Evolutionary conservation across 2,797 vertebrate genomes (phyloP).

Genomic region (Phrynocephalus vlangalii): DNA sequence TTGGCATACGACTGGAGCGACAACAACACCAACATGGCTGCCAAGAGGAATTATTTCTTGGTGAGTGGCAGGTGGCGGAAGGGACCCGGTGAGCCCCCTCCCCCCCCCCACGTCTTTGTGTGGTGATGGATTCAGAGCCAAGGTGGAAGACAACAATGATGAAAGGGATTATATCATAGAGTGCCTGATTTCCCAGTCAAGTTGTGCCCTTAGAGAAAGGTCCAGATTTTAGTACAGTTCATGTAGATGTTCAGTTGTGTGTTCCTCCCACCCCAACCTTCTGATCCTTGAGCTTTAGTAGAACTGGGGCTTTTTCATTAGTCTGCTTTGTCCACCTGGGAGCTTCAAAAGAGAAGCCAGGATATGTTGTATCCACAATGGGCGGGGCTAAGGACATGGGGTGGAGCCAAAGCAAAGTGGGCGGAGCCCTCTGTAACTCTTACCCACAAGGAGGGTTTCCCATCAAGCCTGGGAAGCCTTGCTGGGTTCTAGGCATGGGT

Average conservation of each 20-base stretch:
- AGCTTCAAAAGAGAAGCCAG: too few relatives aligned
- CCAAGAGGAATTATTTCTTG: slow-evolving; percentile 89
- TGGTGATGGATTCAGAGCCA: neutral
- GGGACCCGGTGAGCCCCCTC: neutral
- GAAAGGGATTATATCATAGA: neutral
- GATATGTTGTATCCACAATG: too few relatives aligned
- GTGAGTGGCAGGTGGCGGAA: slow-evolving; percentile 79
- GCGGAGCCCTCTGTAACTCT: too few relatives aligned
- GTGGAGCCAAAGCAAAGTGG: too few relatives aligned
- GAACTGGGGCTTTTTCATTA: neutral
- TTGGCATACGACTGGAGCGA: slow-evolving; percentile 97
- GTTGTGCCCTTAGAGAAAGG: neutral
- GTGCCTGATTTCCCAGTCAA: neutral
- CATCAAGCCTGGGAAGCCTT: too few relatives aligned
- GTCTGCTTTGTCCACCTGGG: too few relatives aligned
- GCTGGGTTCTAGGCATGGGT: too few relatives aligned
- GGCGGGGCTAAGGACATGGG: neutral
- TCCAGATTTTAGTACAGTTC: neutral
- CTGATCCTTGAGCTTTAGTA: too few relatives aligned
- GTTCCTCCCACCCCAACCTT: neutral
- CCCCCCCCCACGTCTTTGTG: too few relatives aligned
- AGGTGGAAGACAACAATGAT: neutral
- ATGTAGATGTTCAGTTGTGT: neutral
- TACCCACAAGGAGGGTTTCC: too few relatives aligned
- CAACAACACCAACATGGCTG: slow-evolving; percentile 86